Percentiles rank a stretch among this genome's conserved stretches.
These are phyloP conservation scores for Chironomus tentans DNA, from an alignment of 2,888 invertebrate genomes.

Conservation along the genomic window DNA sequence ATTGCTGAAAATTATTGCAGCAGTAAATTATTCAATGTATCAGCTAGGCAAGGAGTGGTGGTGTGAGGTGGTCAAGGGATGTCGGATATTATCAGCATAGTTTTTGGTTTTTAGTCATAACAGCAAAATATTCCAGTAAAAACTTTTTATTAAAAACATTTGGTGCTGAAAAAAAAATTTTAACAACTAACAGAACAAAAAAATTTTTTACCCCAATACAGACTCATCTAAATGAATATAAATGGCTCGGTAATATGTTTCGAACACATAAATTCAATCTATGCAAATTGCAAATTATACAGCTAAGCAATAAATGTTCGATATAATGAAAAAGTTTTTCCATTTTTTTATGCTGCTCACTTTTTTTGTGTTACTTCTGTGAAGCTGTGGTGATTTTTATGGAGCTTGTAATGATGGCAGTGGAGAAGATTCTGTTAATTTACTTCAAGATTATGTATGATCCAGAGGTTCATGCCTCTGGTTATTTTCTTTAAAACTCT, in stretches of 20 bases:
- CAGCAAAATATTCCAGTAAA: not conserved
- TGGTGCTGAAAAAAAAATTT: not conserved
- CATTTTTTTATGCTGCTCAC: not conserved
- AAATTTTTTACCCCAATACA: not conserved
- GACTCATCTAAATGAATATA: conserved; percentile 1
- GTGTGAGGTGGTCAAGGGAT: not conserved
- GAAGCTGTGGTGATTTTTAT: not conserved
- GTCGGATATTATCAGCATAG: not conserved
- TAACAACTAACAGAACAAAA: not conserved
- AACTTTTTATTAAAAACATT: not conserved
- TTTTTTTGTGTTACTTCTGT: too few relatives aligned
- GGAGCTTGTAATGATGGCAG: too few relatives aligned
- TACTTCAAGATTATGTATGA: too few relatives aligned
- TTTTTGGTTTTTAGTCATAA: not conserved
- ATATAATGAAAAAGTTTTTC: conserved; percentile 8
- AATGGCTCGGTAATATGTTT: conserved; percentile 10
- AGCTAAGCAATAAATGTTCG: conserved; percentile 3
- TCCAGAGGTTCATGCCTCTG: too few relatives aligned
- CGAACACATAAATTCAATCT: conserved; percentile 12
- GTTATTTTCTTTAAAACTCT: too few relatives aligned
- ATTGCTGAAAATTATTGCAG: conserved; percentile 13
- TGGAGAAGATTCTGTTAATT: too few relatives aligned
- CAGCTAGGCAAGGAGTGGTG: not conserved
- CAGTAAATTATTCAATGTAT: conserved; percentile 6
- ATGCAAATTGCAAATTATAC: conserved; percentile 11